Evolutionary conservation across 1,140 invertebrate species (phyloP), one percentile per base, ranked within the genome.

Genomic region (Chrysomallon squamiferum): DNA sequence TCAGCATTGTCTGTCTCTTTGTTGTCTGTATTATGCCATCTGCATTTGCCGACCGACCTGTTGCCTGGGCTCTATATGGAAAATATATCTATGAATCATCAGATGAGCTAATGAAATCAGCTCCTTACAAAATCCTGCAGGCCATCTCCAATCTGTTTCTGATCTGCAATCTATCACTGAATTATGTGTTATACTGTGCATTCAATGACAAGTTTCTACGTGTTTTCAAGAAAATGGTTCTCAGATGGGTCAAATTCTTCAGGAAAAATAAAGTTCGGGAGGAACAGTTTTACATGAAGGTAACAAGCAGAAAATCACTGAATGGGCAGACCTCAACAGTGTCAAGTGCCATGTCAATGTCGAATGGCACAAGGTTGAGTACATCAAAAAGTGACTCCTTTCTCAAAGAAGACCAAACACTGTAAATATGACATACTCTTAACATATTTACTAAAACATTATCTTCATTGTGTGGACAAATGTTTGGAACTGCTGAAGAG

Each of bases 11-110:
- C 7, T 80, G 72, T 50, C 73, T 79, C 41, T 82, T 80, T 49
- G 75, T 82, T 18, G 59, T 80, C 54, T 80, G 80, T 47, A 80
- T 79, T 32, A 70, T 80, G 47, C 78, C 78, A n/a, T 78, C 78
- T 6, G 77, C 80, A 18, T 78, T 82, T 59, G 71, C 73, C 11
- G 73, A 78, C 57, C 67, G 68, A 9, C 74, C 73, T 11, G 71
- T 80, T 33, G 77, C 77, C 3, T 73, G 73, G 61, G 71, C 66
- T 15, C 27, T 82, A 20, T 82, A 79, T 54, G 74, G 74, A 1
- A 43, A 56, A 1, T 71, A 59, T 11, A 38, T 38, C 5, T 38
- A 38, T 15, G 56, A 73, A 54, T 56, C 62, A 30, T 50, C 50
- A 20, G 3, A 13, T 2, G 68, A 75, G 45, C 78, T 80, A 50